phyloP scores from a whole-genome alignment of 2,113 vertebrate genomes.

The Elgaria multicarinata region DNA sequence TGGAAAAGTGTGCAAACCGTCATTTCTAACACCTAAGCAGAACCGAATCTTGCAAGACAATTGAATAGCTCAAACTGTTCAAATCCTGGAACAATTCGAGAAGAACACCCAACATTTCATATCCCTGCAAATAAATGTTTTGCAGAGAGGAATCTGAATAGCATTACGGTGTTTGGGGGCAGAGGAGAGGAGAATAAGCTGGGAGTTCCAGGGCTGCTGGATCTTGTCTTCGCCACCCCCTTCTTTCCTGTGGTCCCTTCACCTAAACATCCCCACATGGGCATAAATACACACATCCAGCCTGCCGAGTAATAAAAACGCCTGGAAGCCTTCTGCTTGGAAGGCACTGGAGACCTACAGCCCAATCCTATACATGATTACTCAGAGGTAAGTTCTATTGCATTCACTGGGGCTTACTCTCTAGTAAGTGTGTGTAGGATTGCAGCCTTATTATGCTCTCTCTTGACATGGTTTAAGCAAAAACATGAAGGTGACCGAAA shows the following conservation, averaged over 20 bases:
- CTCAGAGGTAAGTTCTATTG: not conserved
- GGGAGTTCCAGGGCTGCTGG: not conserved
- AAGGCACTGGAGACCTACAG: not conserved
- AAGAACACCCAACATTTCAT: not conserved
- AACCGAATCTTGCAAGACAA: not conserved
- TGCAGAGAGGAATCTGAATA: not conserved
- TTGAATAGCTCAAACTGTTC: not conserved
- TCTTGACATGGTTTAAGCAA: fast-evolving
- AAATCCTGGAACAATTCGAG: no score
- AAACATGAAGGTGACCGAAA: not conserved
- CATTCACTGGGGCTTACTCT: not conserved
- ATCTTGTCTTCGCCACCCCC: fast-evolving
- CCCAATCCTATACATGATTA: not conserved
- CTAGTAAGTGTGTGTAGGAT: not conserved
- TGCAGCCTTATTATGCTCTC: not conserved
- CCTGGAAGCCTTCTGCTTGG: not conserved
- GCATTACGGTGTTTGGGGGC: fast-evolving
- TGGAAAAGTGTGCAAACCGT: fast-evolving
- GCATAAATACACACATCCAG: not conserved
- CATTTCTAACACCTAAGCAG: not conserved
- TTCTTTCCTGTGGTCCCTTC: not conserved
- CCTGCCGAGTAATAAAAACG: not conserved
- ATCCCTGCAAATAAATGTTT: not conserved
- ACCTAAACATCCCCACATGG: not conserved
- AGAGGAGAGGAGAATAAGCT: not conserved